Evolutionary conservation across 2,797 vertebrate genomes (phyloP), one percentile per base, ranked within the genome.

Genomic region (Corythornis leucogaster): DNA sequence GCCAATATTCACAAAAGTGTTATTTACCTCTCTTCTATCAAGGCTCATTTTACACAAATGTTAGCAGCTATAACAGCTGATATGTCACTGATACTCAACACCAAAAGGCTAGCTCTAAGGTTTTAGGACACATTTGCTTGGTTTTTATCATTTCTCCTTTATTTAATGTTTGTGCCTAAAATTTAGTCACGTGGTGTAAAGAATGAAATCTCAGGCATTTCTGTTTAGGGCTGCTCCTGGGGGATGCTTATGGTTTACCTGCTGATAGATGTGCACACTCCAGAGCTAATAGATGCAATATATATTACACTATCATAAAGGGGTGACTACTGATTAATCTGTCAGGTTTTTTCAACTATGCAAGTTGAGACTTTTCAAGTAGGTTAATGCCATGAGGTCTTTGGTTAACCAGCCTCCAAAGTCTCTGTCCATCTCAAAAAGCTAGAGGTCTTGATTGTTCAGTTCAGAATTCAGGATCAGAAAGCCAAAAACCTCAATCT

Each of bases 21-120:
- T 95, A 91, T 89, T 92, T 96, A 78, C 59, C 18, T 81, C 61
- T 86, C 48, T 53, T 82, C 69, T 71, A 93, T 59, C 58, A 59
- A 83, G 58, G 57, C 76, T 93, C n/a, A 30, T 89, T 90, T 87
- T 93, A 73, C 43, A 67, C 31, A 57, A 67, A 58, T 1, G 3
- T 80, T 85, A 77, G 93, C 9, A 3, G 58, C 75, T 82, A 3
- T 4, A 68, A 53, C 53, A 85, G 79, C 68, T 83, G 92, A n/a
- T 84, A 31, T 31, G 74, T 74, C 71, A 28, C 22, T 93, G n/a
- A 24, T 88, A 24, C 61, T 90, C 80, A 50, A 48, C 51, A 82
- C 35, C 38, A 61, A 33, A 81, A 13, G 5, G 22, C 59, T 40
- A 40, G 38, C 57, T 76, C 46, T 53, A 62, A 48, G 11, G 12